Base-by-base conservation (phyloP, 2,797 vertebrate genomes). In the Lates japonicus region DNA sequence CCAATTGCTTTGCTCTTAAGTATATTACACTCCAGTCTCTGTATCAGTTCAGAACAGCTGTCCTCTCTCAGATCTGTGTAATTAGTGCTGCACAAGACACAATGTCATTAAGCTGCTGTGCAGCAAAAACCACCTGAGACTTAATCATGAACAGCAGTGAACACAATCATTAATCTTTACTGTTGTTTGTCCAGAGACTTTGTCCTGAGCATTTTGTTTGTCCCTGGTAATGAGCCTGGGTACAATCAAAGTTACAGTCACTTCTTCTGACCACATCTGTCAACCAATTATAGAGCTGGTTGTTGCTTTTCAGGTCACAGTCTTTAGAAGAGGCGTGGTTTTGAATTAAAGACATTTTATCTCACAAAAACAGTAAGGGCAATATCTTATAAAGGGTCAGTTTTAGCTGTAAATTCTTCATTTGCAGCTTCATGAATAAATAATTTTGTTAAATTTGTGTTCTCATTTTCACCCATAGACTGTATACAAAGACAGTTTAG, bases 61-160 rank as follows among this genome's bases (percentile, higher is more conserved):
- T 29, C 12, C 13, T 7, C 3, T 42, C 0, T 22, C 39, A 12
- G 3, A 63, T 37, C 46, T 69, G 44, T 13, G 31, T 6, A 58
- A 41, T 49, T 62, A 44, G 42, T 33, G 29, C 19, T 49, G 12
- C 3, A 33, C 49, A 52, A 25, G n/a, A 25, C 22, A 52, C n/a
- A 37, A 46, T 52, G n/a, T 52, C 54, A 62, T 76, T 39, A 61
- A 35, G 51, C 16, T 19, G 35, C 12, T 39, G 17, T 14, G 22
- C 37, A 64, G n/a, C 41, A 7, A 78, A 29, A 74, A 31, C 37
- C 60, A 5, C 25, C 19, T 1, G 51, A 82, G 48, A 60, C 41
- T 25, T 55, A 42, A 69, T 79, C 33, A 57, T 12, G 0, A 37
- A 44, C 5, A 5, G 12, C 35, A 51, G 20, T 37, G 46, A 22